Percentiles rank a stretch among this genome's conserved stretches.
Conservation (phyloP, 1,140 invertebrate genomes). For the Eurosta solidaginis region DNA sequence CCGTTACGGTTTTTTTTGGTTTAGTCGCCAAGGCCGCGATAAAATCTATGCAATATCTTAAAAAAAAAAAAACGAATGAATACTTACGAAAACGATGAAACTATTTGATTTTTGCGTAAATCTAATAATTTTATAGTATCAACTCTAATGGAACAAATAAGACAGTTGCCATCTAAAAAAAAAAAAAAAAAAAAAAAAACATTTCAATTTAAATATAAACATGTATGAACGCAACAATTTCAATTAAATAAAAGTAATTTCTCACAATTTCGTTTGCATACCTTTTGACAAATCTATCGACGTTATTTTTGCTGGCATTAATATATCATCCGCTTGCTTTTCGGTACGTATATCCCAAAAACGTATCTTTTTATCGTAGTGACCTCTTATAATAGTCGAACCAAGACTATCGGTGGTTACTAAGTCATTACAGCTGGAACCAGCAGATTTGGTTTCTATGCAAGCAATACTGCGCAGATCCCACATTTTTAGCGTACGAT, state of each 20-base stretch:
- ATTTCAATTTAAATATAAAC: conserved; percentile 10
- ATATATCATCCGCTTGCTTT: conserved; percentile 79
- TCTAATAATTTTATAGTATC: conserved; percentile 94
- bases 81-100: conserved; percentile 84
- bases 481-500: conserved; percentile 96
- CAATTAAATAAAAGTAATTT: neutral
- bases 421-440: conserved; percentile 94
- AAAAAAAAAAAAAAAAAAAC: no score
- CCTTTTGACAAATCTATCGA: conserved; percentile 92
- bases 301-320: conserved; percentile 91
- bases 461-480: conserved; percentile 91
- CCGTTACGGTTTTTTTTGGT: no score
- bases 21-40: no score
- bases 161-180: conserved; percentile 81
- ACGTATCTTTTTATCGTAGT: conserved; percentile 95
- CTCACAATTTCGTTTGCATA: conserved; percentile 56
- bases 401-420: conserved; percentile 86
- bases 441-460: conserved; percentile 95
- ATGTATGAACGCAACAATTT: neutral
- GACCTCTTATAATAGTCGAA: conserved; percentile 93
- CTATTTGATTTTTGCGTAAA: conserved; percentile 89
- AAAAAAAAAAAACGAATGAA: neutral
- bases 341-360: conserved; percentile 94
- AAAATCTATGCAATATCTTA: no score
- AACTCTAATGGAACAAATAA: conserved; percentile 90